phyloP scores from a whole-genome alignment of 2,888 invertebrate species.

The Oxycera nigricornis region DNA sequence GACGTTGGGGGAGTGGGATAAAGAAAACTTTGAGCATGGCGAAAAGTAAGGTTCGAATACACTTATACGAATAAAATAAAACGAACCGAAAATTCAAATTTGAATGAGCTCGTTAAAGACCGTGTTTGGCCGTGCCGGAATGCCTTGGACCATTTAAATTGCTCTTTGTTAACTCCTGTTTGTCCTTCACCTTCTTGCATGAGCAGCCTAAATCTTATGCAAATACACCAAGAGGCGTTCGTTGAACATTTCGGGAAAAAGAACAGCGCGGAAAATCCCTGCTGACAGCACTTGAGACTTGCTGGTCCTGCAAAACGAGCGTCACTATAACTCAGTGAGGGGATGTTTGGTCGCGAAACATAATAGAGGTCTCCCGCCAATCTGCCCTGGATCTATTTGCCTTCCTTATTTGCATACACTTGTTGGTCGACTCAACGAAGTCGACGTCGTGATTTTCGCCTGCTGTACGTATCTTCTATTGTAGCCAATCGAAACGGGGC shows the following conservation, averaged over 20 bases:
- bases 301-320: too few relatives aligned
- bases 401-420: constrained; percentile 35
- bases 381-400: constrained; percentile 37
- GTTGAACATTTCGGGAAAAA: too few relatives aligned
- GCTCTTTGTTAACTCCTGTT: neutral
- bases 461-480: too few relatives aligned
- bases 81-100: constrained; percentile 12
- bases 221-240: neutral
- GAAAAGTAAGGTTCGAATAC: too few relatives aligned
- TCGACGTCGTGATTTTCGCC: constrained; percentile 21
- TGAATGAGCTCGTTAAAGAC: constrained; percentile 1
- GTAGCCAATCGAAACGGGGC: too few relatives aligned
- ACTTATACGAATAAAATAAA: neutral
- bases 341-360: too few relatives aligned
- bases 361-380: too few relatives aligned
- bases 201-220: neutral
- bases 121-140: neutral
- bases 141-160: neutral
- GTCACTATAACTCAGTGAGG: too few relatives aligned
- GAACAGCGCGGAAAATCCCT: too few relatives aligned
- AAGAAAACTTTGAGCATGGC: neutral
- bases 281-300: too few relatives aligned
- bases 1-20: too few relatives aligned
- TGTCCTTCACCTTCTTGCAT: neutral
- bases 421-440: constrained; percentile 19